phyloP scores from a whole-genome alignment of 2,888 invertebrate species.

The Caenorhabditis japonica region DNA sequence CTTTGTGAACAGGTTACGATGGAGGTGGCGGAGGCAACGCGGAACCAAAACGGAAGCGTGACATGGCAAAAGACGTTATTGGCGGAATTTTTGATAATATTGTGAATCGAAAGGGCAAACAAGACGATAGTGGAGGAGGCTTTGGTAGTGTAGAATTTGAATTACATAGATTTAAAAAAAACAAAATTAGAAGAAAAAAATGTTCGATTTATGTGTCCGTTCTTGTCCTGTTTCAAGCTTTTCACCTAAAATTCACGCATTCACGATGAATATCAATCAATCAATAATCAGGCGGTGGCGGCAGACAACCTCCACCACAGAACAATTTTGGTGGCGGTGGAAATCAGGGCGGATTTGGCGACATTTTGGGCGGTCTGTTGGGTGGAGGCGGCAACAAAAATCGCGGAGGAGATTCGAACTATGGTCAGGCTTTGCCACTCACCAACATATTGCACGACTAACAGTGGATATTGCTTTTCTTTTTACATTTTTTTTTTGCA shows the following conservation, averaged over 20 bases:
- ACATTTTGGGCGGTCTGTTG: slow-evolving; percentile 28
- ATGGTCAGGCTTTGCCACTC: no score
- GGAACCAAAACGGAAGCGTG: slow-evolving; percentile 56
- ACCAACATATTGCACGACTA: no score
- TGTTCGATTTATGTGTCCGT: no score
- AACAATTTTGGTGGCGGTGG: slow-evolving; percentile 13
- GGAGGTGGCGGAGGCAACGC: slow-evolving; percentile 10
- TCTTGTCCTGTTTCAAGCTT: no score
- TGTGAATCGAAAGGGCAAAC: slow-evolving; percentile 41
- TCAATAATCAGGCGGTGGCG: slow-evolving; percentile 17
- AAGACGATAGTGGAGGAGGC: no score
- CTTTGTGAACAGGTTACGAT: no score
- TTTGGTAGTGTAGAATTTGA: slow-evolving; percentile 33
- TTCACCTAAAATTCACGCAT: no score
- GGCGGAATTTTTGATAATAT: slow-evolving; percentile 57
- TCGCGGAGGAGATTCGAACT: slow-evolving; percentile 18
- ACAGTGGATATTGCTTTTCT: no score
- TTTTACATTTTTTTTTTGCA: neutral
- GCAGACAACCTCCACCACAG: slow-evolving; percentile 1
- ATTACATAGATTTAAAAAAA: neutral
- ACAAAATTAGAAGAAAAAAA: no score
- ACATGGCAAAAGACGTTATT: slow-evolving; percentile 60
- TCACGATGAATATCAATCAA: neutral
- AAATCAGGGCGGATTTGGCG: slow-evolving; percentile 21
- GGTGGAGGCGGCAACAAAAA: slow-evolving; percentile 10